A percentile compares a stretch with the other conserved stretches of the same genome.
These are phyloP conservation scores for Tineola bisselliella DNA, from an alignment of 2,888 invertebrate genomes.

Conservation along the genomic window DNA sequence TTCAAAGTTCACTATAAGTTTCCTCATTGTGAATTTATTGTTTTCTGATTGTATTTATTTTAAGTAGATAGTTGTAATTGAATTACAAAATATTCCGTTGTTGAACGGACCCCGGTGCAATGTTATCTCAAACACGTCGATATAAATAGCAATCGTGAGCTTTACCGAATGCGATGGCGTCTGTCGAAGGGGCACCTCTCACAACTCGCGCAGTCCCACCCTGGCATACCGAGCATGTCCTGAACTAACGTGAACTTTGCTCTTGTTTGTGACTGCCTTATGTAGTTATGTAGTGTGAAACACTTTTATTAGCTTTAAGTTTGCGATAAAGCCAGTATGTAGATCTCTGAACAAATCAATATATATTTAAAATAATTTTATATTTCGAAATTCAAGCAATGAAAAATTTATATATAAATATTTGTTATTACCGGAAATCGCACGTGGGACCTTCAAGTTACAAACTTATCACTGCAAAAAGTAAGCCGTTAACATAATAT, in stretches of 20 bases:
- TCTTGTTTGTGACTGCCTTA: constrained; percentile 37
- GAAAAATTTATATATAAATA: too few species aligned
- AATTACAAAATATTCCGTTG: constrained; percentile 8
- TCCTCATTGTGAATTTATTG: constrained; percentile 3
- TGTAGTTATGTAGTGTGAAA: too few species aligned
- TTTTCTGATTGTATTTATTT: background rate
- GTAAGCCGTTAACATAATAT: too few species aligned
- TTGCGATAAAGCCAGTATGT: too few species aligned
- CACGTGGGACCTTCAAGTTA: too few species aligned
- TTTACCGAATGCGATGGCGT: constrained; percentile 1
- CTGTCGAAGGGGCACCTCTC: constrained; percentile 14
- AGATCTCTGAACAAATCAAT: too few species aligned
- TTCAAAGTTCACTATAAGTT: background rate
- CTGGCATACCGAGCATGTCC: constrained; percentile 58
- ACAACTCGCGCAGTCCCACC: constrained; percentile 34
- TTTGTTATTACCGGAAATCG: too few species aligned
- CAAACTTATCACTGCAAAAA: too few species aligned
- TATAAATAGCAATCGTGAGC: constrained; percentile 36
- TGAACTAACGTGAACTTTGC: constrained; percentile 64
- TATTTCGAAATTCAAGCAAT: too few species aligned
- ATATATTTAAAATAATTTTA: too few species aligned
- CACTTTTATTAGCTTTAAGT: too few species aligned
- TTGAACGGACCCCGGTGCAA: constrained; percentile 22
- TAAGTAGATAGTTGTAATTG: constrained; percentile 14
- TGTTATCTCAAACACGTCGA: constrained; percentile 43